These are phyloP conservation scores for Plagodis dolabraria DNA, from an alignment of 2,888 invertebrate genomes.

Conservation along the genomic window DNA sequence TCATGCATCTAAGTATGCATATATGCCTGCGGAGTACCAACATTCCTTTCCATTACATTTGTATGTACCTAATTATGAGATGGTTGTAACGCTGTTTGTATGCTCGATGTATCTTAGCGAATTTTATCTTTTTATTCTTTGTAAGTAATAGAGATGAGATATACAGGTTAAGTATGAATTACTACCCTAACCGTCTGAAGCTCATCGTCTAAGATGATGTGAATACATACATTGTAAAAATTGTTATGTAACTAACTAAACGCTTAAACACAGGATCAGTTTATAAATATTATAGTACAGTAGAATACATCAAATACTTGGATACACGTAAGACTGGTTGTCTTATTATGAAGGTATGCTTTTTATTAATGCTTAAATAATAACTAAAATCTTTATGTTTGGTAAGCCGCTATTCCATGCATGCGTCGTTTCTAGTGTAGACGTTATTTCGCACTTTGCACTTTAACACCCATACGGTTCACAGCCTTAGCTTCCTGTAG, in stretches of 20 bases:
- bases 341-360: constrained; percentile 23
- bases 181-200: too few relatives aligned
- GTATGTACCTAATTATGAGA: too few relatives aligned
- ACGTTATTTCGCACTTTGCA: constrained; percentile 22
- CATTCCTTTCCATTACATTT: too few relatives aligned
- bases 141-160: too few relatives aligned
- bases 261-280: constrained; percentile 58
- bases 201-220: too few relatives aligned
- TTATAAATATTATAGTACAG: constrained; percentile 48
- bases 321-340: constrained; percentile 4
- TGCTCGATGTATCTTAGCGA: too few relatives aligned
- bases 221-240: too few relatives aligned
- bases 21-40: too few relatives aligned
- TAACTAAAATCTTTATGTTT: constrained; percentile 4
- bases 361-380: constrained; percentile 22
- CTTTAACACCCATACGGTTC: constrained; percentile 12
- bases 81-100: too few relatives aligned
- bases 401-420: constrained; percentile 23
- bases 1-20: neutral
- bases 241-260: neutral
- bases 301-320: constrained; percentile 15
- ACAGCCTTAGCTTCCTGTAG: constrained; percentile 21
- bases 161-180: too few relatives aligned
- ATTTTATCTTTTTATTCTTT: too few relatives aligned
- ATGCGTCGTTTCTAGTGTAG: constrained; percentile 35